These are phyloP conservation scores for Globodera ellingtonae DNA, from an alignment of 1,140 invertebrate species.

Conservation along the genomic window DNA sequence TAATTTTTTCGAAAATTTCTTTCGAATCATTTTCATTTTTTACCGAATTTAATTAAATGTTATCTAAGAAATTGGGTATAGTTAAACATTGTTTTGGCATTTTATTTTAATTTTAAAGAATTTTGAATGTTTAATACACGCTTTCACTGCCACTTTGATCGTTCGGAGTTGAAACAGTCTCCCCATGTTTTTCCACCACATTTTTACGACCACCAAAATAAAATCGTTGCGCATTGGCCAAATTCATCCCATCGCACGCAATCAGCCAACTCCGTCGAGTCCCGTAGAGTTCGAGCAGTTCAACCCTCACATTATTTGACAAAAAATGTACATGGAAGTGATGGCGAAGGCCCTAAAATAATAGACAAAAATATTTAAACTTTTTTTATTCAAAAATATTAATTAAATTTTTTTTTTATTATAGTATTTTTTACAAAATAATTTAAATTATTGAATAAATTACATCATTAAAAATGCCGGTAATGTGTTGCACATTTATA, in stretches of 20 bases:
- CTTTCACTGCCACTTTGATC: neutral
- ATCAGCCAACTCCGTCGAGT: neutral
- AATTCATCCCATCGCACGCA: slow-evolving; percentile 22
- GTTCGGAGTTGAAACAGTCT: neutral
- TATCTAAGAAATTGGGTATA: too few relatives aligned
- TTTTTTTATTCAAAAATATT: slow-evolving; percentile 26
- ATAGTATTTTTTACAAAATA: too few relatives aligned
- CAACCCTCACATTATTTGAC: neutral
- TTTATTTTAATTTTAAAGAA: too few relatives aligned
- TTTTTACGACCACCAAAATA: slow-evolving; percentile 42
- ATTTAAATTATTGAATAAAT: slow-evolving; percentile 39
- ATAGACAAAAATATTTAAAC: slow-evolving; percentile 48
- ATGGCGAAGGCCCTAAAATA: neutral
- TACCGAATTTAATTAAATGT: neutral
- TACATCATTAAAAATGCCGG: slow-evolving; percentile 6
- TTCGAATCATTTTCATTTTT: neutral
- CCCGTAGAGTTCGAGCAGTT: slow-evolving; percentile 7
- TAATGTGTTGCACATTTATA: neutral
- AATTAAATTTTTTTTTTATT: too few relatives aligned
- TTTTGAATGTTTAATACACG: neutral
- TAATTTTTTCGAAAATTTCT: too few relatives aligned
- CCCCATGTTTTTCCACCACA: neutral
- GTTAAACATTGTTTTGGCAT: too few relatives aligned
- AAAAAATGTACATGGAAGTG: neutral
- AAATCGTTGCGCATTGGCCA: slow-evolving; percentile 45